Percentiles rank a stretch among this genome's conserved stretches.
Conservation (phyloP, 2,797 vertebrate genomes). For the Steatocranus sp. region DNA sequence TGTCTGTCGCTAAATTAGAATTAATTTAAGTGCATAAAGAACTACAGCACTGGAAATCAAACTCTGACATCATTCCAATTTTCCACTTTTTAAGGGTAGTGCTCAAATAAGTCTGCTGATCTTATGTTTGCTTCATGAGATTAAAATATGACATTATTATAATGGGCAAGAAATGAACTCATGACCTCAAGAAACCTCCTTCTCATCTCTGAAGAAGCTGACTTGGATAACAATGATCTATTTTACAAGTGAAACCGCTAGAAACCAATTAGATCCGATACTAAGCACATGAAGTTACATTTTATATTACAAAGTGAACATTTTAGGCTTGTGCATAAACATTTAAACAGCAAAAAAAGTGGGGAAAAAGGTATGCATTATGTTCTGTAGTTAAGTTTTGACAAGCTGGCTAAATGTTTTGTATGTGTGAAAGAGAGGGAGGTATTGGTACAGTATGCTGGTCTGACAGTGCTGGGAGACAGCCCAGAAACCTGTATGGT, state of each 20-base stretch:
- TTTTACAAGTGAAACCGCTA: not conserved
- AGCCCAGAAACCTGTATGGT: not conserved
- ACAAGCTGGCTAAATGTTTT: not conserved
- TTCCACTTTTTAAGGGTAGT: not conserved
- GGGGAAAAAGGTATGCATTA: not conserved
- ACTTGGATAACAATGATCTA: not conserved
- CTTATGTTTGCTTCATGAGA: not conserved
- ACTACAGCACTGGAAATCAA: not conserved
- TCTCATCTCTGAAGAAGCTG: not conserved
- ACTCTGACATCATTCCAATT: not conserved
- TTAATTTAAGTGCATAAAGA: not conserved
- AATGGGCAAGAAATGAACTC: not conserved
- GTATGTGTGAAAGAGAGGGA: not conserved
- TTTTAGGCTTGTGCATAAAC: not conserved
- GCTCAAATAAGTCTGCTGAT: not conserved
- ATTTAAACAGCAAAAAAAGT: not conserved
- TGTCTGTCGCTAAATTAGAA: not conserved
- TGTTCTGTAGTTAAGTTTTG: not conserved
- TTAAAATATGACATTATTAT: not conserved
- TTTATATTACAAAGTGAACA: not conserved
- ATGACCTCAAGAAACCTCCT: not conserved
- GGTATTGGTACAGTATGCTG: not conserved
- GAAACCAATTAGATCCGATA: not conserved
- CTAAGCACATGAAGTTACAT: not conserved
- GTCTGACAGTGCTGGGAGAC: not conserved